Evolutionary conservation across 2,797 vertebrate genomes (phyloP).

Genomic region (Coranthus polyacanthus): DNA sequence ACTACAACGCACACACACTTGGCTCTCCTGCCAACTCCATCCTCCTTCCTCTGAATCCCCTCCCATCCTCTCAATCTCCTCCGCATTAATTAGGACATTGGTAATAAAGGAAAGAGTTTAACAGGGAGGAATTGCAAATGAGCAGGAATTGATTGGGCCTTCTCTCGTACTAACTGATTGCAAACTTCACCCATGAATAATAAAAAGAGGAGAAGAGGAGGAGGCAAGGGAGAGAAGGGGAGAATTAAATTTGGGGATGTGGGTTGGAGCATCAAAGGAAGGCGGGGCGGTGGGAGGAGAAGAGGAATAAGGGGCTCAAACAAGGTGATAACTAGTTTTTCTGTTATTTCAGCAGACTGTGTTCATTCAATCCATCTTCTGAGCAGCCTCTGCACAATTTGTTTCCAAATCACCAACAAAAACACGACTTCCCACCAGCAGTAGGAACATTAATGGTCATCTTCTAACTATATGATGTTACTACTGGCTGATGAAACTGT

Average conservation of each 20-base stretch:
- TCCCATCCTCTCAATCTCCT: constrained; percentile 33
- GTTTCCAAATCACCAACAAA: constrained; percentile 31
- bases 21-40: constrained; percentile 14
- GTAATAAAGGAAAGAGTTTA: constrained; percentile 68
- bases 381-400: background rate
- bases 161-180: constrained; percentile 68
- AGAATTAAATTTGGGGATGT: constrained; percentile 2
- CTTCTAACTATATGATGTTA: constrained; percentile 13
- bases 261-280: background rate
- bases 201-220: constrained; percentile 27
- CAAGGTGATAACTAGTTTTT: constrained; percentile 3
- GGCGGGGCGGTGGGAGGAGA: constrained; percentile 1
- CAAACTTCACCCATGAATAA: constrained; percentile 48
- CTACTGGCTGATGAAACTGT: constrained; percentile 18
- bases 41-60: constrained; percentile 8
- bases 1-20: constrained; percentile 6
- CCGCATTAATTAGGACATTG: constrained; percentile 71
- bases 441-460: constrained; percentile 22
- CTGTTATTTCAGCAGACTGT: background rate
- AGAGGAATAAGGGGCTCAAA: background rate
- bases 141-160: constrained; percentile 70
- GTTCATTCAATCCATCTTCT: background rate
- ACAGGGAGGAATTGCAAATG: constrained; percentile 76
- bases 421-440: constrained; percentile 12
- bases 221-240: background rate